A percentile compares a stretch with the other conserved stretches of the same genome.
These are phyloP conservation scores for Mixornis gularis DNA, from an alignment of 2,113 vertebrate genomes.

Conservation along the genomic window DNA sequence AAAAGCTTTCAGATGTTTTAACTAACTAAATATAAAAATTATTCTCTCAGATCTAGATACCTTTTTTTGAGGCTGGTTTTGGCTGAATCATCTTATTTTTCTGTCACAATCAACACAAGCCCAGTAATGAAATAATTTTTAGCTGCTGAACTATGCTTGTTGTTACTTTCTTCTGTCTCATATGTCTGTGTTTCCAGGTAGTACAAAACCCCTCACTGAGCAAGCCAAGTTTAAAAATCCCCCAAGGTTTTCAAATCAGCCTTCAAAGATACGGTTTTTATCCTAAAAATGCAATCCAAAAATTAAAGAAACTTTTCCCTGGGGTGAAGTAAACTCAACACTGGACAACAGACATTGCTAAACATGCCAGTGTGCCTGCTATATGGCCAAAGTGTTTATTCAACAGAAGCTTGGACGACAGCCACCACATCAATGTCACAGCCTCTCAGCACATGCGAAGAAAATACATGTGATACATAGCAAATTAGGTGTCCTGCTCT, in stretches of 20 bases:
- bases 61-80: not conserved
- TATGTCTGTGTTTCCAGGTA: not conserved
- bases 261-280: slow-evolving; percentile 34
- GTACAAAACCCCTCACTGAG: not conserved
- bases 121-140: not conserved
- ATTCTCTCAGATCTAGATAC: not conserved
- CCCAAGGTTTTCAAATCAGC: slow-evolving; percentile 32
- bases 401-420: slow-evolving; percentile 82
- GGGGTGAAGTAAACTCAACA: slow-evolving; percentile 51
- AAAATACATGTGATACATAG: slow-evolving; percentile 85
- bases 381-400: slow-evolving; percentile 83
- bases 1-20: slow-evolving; percentile 48
- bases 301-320: slow-evolving; percentile 48
- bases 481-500: slow-evolving; percentile 84
- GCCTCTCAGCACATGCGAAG: slow-evolving; percentile 77
- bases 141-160: not conserved
- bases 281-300: slow-evolving; percentile 15
- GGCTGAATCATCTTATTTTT: not conserved
- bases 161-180: not conserved
- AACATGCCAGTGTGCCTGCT: slow-evolving; percentile 75
- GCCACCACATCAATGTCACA: slow-evolving; percentile 80
- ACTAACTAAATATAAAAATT: not conserved
- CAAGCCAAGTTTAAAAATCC: not conserved
- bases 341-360: slow-evolving; percentile 57
- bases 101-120: not conserved